A percentile compares a stretch with the other conserved stretches of the same genome.
These are phyloP conservation scores for Aporophyla nigra DNA, from an alignment of 2,888 invertebrate genomes.

Conservation along the genomic window DNA sequence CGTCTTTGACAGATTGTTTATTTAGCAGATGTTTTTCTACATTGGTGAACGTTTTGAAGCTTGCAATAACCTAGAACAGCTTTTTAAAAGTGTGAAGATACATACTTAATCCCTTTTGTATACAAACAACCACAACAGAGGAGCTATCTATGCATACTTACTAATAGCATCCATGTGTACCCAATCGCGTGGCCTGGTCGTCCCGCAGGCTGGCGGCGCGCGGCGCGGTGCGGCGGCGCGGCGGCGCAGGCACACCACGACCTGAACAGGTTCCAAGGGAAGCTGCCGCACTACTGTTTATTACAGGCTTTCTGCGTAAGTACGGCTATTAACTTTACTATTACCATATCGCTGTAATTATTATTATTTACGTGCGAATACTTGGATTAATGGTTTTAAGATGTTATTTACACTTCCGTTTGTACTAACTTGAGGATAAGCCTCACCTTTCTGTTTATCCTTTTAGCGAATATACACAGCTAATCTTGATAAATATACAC, in stretches of 20 bases:
- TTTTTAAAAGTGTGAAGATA: background rate
- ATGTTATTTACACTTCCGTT: background rate
- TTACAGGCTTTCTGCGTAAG: slow-evolving; percentile 8
- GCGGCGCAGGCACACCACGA: slow-evolving; percentile 18
- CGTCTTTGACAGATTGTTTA: background rate
- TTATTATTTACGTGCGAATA: slow-evolving; percentile 20
- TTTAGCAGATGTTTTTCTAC: background rate
- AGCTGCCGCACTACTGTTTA: slow-evolving; percentile 29
- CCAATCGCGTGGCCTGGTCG: slow-evolving; percentile 16
- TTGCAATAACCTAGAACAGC: background rate
- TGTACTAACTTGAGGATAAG: background rate
- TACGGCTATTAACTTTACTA: slow-evolving; percentile 10
- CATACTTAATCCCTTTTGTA: too few relatives aligned
- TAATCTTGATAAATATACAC: too few relatives aligned
- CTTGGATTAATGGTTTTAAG: slow-evolving; percentile 5
- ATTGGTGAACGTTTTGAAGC: background rate
- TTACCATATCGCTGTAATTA: slow-evolving; percentile 21
- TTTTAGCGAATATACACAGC: background rate
- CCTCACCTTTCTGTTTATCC: background rate
- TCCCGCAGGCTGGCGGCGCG: slow-evolving; percentile 53
- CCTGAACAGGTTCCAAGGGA: slow-evolving; percentile 47
- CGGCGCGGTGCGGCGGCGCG: background rate
- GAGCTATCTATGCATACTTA: background rate
- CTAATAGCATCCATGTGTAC: background rate
- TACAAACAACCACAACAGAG: background rate